These are phyloP conservation scores for Microtus richardsoni DNA, from an alignment of 2,113 vertebrate genomes.

Conservation along the genomic window DNA sequence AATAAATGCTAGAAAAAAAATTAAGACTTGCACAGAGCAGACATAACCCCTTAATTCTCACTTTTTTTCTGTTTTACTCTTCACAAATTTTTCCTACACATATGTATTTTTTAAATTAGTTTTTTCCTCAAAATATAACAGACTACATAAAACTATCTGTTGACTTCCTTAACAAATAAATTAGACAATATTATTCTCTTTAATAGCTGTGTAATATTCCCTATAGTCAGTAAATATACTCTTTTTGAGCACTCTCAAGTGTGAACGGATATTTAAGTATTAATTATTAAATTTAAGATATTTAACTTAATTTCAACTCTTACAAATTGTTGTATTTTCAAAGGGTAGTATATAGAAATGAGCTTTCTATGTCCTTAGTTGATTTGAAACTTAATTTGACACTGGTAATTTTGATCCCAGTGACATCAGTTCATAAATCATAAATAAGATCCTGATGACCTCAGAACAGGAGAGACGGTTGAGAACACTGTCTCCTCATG, in stretches of 20 bases:
- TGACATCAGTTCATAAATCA: conserved; percentile 65
- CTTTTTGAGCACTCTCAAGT: not conserved
- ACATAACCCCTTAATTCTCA: not conserved
- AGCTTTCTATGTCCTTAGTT: conserved; percentile 47
- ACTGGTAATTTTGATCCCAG: conserved; percentile 42
- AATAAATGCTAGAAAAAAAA: not conserved
- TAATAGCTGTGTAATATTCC: not conserved
- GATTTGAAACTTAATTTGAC: conserved; percentile 79
- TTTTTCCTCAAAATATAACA: not conserved
- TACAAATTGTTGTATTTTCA: conserved; percentile 44
- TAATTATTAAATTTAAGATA: too few relatives aligned
- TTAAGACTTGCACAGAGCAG: not conserved
- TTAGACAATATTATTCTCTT: not conserved
- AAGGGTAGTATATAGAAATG: conserved; percentile 36
- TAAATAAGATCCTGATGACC: conserved; percentile 64
- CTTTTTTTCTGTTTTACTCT: not conserved
- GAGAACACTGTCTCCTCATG: not conserved
- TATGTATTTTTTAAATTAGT: not conserved
- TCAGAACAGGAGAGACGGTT: conserved; percentile 58
- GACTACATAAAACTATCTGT: not conserved
- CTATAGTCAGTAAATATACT: not conserved
- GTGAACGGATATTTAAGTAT: conserved; percentile 11
- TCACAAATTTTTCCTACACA: not conserved
- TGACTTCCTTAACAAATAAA: conserved; percentile 7
- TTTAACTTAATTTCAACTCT: not conserved